A percentile compares a stretch with the other conserved stretches of the same genome.
Conservation (phyloP, 35 echinoderm and acorn worm species). For the Ptychodera flava region DNA sequence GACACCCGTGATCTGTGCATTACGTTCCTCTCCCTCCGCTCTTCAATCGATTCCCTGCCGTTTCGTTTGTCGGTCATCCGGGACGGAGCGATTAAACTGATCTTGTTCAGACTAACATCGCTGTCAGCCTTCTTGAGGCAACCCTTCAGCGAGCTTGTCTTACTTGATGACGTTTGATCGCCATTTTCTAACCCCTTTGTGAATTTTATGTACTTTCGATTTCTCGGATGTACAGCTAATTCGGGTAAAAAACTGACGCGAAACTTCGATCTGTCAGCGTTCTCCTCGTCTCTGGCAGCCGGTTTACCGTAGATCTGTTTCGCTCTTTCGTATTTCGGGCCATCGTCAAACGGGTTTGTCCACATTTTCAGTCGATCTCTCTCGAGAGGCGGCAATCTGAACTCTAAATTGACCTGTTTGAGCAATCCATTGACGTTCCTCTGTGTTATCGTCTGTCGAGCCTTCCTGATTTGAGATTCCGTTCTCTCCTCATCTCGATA, state of each 20-base stretch:
- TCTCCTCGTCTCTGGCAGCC: neutral
- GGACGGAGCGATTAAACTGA: neutral
- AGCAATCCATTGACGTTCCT: neutral
- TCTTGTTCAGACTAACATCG: neutral
- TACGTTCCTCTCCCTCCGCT: neutral
- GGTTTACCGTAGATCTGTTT: neutral
- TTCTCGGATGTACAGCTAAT: neutral
- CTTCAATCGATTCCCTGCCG: neutral
- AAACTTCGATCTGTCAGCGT: neutral
- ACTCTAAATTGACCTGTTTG: neutral
- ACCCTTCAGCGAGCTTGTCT: neutral
- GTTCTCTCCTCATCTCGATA: neutral
- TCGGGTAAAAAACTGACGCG: neutral
- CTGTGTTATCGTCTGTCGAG: neutral
- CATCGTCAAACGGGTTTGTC: neutral
- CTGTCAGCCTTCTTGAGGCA: neutral
- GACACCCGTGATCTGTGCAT: neutral
- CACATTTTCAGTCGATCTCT: neutral
- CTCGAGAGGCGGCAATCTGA: neutral
- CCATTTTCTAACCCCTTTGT: neutral
- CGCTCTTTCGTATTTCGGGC: neutral
- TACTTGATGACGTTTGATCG: neutral
- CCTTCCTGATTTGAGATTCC: neutral
- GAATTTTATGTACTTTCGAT: neutral
- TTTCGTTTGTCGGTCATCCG: neutral